These are phyloP conservation scores for Pteruthius melanotis DNA, from an alignment of 2,113 vertebrate genomes.

Conservation along the genomic window DNA sequence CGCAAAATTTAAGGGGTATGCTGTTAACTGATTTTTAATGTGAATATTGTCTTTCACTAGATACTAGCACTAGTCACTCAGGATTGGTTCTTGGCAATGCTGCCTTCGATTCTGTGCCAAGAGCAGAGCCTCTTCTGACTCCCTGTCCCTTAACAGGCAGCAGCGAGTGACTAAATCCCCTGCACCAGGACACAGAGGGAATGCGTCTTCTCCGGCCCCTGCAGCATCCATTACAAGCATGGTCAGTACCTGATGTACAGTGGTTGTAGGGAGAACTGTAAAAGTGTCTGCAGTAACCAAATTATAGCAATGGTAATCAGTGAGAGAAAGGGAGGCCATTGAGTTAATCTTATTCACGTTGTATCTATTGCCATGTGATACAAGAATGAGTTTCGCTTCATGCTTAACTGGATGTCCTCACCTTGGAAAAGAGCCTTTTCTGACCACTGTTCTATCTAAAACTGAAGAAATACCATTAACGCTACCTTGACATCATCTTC, in stretches of 20 bases:
- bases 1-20: fast-evolving
- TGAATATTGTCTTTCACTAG: neutral
- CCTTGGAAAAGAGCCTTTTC: neutral
- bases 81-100: neutral
- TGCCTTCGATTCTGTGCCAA: neutral
- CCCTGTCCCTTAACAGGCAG: constrained; percentile 70
- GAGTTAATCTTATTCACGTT: fast-evolving
- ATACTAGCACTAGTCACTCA: neutral
- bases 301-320: fast-evolving
- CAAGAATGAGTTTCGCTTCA: neutral
- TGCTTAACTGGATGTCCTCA: neutral
- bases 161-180: constrained; percentile 86
- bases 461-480: neutral
- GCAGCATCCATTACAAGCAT: constrained; percentile 89
- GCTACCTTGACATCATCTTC: neutral
- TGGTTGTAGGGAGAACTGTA: neutral
- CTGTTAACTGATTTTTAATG: neutral
- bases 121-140: neutral
- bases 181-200: constrained; percentile 82
- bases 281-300: neutral
- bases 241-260: constrained; percentile 71
- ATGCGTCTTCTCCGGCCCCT: constrained; percentile 82
- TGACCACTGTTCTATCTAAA: neutral
- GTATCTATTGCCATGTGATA: fast-evolving
- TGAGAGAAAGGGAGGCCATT: neutral